A percentile compares a stretch with the other conserved stretches of the same genome.
These are phyloP conservation scores for Drosophila mercatorum DNA, from an alignment of 2,888 invertebrate species.

Conservation along the genomic window DNA sequence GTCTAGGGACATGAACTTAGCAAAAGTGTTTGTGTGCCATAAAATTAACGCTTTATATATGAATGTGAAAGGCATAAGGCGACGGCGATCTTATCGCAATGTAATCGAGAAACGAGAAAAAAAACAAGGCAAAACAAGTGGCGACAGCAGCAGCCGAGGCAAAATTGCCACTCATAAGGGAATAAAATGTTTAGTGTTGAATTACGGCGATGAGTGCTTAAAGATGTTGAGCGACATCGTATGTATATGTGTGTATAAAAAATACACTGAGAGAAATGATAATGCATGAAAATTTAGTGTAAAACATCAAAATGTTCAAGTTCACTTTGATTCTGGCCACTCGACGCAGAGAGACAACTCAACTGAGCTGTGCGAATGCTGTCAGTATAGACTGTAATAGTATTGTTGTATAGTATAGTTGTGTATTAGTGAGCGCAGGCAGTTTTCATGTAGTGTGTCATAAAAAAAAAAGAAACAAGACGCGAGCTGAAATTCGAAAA, in stretches of 20 bases:
- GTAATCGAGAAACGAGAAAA: not conserved
- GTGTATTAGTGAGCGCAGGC: constrained; percentile 31
- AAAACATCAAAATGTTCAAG: too few relatives aligned
- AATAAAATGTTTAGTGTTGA: constrained; percentile 64
- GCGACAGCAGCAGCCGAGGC: constrained; percentile 2
- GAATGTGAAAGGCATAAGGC: constrained; percentile 31
- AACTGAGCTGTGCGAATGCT: constrained; percentile 35
- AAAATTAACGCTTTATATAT: constrained; percentile 70
- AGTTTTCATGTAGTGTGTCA: constrained; percentile 41
- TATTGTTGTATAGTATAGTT: constrained; percentile 4
- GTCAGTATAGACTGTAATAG: constrained; percentile 9
- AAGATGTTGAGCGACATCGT: constrained; percentile 29
- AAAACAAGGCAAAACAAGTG: not conserved
- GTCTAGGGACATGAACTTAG: constrained; percentile 14
- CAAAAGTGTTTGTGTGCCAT: constrained; percentile 47
- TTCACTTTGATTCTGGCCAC: not conserved
- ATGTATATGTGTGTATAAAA: not conserved
- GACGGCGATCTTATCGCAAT: constrained; percentile 17
- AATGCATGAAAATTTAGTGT: too few relatives aligned
- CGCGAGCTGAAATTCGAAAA: constrained; percentile 33
- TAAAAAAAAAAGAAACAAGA: constrained; percentile 29
- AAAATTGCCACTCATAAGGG: constrained; percentile 31
- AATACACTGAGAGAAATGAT: not conserved
- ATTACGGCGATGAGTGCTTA: constrained; percentile 38
- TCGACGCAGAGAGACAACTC: not conserved